Base-by-base conservation (phyloP, 1,140 invertebrate genomes). In the Chrysoperla carnea region DNA sequence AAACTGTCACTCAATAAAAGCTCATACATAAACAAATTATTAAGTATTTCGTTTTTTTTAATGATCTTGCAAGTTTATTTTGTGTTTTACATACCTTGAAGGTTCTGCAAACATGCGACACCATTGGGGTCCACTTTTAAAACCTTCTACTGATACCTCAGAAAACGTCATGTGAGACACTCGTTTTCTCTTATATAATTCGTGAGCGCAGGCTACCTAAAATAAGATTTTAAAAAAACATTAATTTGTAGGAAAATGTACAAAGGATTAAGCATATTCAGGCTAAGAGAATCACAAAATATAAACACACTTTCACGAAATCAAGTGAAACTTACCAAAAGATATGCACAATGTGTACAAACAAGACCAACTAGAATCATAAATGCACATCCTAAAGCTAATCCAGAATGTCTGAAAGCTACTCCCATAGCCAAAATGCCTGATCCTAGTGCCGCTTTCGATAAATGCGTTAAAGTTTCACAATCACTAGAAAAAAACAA, bases 341-440 rank as follows among this genome's bases (percentile, higher is more conserved):
- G 71, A 57, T 88, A 85, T 45, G 84, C 73, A 63, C 84, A 88
- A 64, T 89, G 84, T 7, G 85, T 87, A 69, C 85, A 89, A 36
- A 89, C 67, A 15, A 86, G 61, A 8, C 81, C 81, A 1, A 86
- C 81, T 8, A 86, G 55, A n/a, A 88, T 71, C 1, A 84, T 85
- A 31, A 75, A 73, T 48, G 87, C 64, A 40, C 85, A 70, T 29
- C 85, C 84, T 28, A 81, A 64, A 13, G 81, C 53, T 17, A 92
- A 62, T 40, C 90, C 90, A 6, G 84, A 73, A 56, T 75, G 72
- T 54, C 75, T 79, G 51, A 93, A 85, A 11, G 88, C 88, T 33
- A 72, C 62, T 0, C 88, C 87, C 84, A 93, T 91, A 9, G 87
- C 84, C 44, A 94, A 62, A 49, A 94, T 90, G 36, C 90, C 90